phyloP scores from a whole-genome alignment of 2,888 invertebrate genomes.

The Pecten maximus region DNA sequence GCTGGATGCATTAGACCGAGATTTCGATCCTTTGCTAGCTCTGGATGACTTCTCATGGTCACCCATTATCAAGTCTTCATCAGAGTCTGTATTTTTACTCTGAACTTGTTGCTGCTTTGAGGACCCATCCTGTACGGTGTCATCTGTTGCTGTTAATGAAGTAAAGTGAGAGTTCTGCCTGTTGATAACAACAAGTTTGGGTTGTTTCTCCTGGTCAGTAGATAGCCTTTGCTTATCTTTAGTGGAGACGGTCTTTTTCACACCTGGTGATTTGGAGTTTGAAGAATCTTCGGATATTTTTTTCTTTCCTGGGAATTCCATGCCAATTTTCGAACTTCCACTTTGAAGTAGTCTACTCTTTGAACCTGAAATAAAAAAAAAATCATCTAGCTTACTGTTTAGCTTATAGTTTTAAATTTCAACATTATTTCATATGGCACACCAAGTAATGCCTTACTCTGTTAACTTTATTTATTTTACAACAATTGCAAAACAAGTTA shows the following conservation, averaged over 20 bases:
- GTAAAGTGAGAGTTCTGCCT: conserved; percentile 56
- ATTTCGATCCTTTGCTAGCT: neutral
- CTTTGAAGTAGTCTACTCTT: conserved; percentile 60
- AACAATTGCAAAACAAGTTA: too few species aligned
- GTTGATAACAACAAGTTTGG: conserved; percentile 66
- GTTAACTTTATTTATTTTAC: too few species aligned
- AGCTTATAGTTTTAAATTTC: neutral
- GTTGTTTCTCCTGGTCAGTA: conserved; percentile 52
- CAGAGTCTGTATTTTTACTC: neutral
- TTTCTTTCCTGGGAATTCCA: conserved; percentile 63
- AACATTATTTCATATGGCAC: too few species aligned
- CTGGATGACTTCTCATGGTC: neutral
- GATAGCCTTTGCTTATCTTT: neutral
- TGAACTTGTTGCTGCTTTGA: neutral
- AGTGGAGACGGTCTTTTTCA: conserved; percentile 11
- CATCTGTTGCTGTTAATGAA: neutral
- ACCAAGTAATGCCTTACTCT: too few species aligned
- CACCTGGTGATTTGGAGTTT: neutral
- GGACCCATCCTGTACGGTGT: neutral
- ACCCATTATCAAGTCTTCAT: neutral
- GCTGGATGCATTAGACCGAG: conserved; percentile 23
- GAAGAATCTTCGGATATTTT: conserved; percentile 33
- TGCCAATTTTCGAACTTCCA: conserved; percentile 59
- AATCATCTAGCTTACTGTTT: neutral
- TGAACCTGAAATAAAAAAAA: conserved; percentile 58